Evolutionary conservation across 2,888 invertebrate genomes (phyloP), one percentile per base, ranked within the genome.

Genomic region (Pristionchus mayeri): DNA sequence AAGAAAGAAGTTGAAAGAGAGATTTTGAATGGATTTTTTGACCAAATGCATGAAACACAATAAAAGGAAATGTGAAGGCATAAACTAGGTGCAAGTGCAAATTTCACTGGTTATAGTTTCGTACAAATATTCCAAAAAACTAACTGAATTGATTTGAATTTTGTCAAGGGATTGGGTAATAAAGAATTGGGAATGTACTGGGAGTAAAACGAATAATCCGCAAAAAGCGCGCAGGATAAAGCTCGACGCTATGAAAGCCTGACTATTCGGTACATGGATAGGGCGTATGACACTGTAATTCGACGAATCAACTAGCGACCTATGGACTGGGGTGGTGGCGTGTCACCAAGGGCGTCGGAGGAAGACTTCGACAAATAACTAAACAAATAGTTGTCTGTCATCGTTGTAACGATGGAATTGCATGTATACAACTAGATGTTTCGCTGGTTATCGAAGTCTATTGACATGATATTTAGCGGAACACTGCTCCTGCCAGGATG

Each of bases 21-120:
- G n/a, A n/a, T n/a, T n/a, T n/a, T n/a, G n/a, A n/a, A n/a, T n/a
- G 30, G 34, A 34, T 63, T 63, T 13, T 34, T 63, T 63, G 63
- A 63, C 34, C 34, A 13, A 44, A 44, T 6, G 44, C 34, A 6
- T 11, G 60, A 60, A 11, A 16, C 18, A 34, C 30, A 21, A 34
- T 34, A 21, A 18, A 34, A 18, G 27, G 63, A 34, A 63, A 63
- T 34, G 18, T 21, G 16, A 27, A 63, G 60, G 24, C n/a, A 27
- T 30, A 60, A 30, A 30, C 60, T 63, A 63, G 34, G 63, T 34
- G 63, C 34, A 37, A 63, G 34, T 34, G 34, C 34, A 34, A 63
- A 34, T 63, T 27, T 63, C 63, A 63, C 63, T 63, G 63, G 63
- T 63, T 63, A n/a, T n/a, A n/a, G n/a, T n/a, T n/a, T n/a, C n/a